phyloP scores from a whole-genome alignment of 2,797 vertebrate species.

The Myotis daubentonii region DNA sequence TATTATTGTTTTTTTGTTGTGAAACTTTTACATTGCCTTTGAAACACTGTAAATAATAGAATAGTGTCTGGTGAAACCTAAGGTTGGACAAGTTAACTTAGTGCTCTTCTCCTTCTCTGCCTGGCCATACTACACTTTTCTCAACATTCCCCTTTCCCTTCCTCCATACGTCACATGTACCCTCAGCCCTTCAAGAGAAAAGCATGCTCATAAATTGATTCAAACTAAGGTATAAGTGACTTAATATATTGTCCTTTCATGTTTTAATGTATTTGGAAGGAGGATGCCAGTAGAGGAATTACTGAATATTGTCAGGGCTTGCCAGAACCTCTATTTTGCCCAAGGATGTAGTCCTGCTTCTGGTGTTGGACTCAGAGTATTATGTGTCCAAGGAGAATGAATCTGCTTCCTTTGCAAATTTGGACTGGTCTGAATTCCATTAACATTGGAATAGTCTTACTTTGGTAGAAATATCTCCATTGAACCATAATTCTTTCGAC shows the following conservation, averaged over 20 bases:
- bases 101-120: neutral
- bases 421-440: neutral
- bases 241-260: constrained; percentile 63
- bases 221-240: neutral
- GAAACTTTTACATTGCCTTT: neutral
- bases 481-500: neutral
- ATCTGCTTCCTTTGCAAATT: constrained; percentile 30
- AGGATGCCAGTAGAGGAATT: constrained; percentile 43
- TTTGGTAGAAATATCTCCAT: neutral
- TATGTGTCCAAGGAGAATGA: neutral
- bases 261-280: constrained; percentile 64
- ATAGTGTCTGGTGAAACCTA: neutral
- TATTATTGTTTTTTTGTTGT: neutral
- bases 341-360: neutral
- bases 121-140: neutral
- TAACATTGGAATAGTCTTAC: constrained; percentile 22
- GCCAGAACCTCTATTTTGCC: constrained; percentile 29
- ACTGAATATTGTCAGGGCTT: constrained; percentile 49
- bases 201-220: constrained; percentile 57
- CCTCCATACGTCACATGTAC: neutral
- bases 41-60: neutral
- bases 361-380: neutral
- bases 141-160: neutral
- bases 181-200: constrained; percentile 1
- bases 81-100: neutral